Evolutionary conservation across 1,140 invertebrate species (phyloP).

Genomic region (Pygmarrhopalites habei): DNA sequence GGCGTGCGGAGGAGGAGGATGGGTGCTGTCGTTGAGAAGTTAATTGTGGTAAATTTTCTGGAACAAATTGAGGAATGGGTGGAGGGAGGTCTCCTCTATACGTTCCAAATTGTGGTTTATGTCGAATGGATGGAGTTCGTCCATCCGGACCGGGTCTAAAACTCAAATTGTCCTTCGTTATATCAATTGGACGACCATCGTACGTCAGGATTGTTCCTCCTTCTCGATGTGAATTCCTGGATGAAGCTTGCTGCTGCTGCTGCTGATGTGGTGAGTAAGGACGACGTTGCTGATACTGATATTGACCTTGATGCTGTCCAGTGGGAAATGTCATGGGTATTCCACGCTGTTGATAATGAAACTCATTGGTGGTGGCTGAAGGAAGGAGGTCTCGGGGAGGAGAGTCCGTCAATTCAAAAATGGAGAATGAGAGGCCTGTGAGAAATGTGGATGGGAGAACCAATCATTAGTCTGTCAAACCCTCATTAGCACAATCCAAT

Average conservation of each 20-base stretch:
- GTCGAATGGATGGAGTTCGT: not conserved
- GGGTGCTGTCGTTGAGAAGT: not conserved
- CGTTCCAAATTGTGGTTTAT: not conserved
- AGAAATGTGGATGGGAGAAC: too few species aligned
- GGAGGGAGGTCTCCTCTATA: slow-evolving; percentile 6
- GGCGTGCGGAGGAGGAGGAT: not conserved
- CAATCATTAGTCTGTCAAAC: too few species aligned
- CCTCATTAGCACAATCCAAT: too few species aligned
- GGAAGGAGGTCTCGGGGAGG: too few species aligned
- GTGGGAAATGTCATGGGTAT: too few species aligned
- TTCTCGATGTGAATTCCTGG: too few species aligned
- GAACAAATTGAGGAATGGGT: not conserved
- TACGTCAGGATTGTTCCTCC: not conserved
- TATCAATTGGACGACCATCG: not conserved
- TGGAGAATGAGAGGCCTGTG: too few species aligned
- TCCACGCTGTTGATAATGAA: too few species aligned
- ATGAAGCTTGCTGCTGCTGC: too few species aligned
- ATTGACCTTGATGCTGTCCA: not conserved
- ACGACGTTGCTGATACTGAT: not conserved
- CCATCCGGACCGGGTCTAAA: not conserved
- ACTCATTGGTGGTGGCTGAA: too few species aligned
- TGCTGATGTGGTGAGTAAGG: not conserved
- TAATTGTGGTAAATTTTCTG: slow-evolving; percentile 9
- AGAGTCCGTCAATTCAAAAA: too few species aligned
- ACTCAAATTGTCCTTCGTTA: not conserved